A percentile compares a stretch with the other conserved stretches of the same genome.
phyloP scores from a whole-genome alignment of 2,888 invertebrate genomes.

The Eurytoma californica region DNA sequence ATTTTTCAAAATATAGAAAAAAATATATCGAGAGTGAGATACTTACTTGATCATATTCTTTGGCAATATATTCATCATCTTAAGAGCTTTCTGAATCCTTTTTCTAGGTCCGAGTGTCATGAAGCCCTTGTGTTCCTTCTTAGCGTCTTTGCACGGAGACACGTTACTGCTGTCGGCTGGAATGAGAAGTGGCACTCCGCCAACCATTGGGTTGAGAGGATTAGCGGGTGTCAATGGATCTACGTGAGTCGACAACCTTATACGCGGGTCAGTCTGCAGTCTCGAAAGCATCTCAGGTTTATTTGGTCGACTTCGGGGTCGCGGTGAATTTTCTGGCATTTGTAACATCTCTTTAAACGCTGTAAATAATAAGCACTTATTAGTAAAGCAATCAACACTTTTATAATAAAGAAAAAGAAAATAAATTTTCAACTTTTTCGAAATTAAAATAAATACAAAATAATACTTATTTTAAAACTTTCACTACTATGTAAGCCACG shows the following conservation, averaged over 20 bases:
- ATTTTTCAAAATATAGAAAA: neutral
- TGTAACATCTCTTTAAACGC: conserved; percentile 84
- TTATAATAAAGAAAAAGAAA: neutral
- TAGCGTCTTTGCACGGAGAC: conserved; percentile 75
- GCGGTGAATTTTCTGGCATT: conserved; percentile 88
- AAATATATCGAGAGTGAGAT: neutral
- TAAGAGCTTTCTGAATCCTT: conserved; percentile 88
- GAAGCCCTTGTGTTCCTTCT: conserved; percentile 84
- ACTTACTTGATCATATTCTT: conserved; percentile 84
- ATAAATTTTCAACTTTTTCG: conserved; percentile 5
- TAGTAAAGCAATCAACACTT: neutral
- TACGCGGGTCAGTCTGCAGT: conserved; percentile 80
- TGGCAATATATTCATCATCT: conserved; percentile 92
- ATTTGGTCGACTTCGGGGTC: conserved; percentile 79
- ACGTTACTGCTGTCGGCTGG: conserved; percentile 68
- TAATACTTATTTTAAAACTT: neutral
- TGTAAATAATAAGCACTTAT: conserved; percentile 61
- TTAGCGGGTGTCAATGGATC: conserved; percentile 67
- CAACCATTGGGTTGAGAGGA: conserved; percentile 67
- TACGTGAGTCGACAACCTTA: conserved; percentile 82
- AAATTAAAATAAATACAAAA: neutral
- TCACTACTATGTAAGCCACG: too few relatives aligned
- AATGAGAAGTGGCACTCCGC: conserved; percentile 70
- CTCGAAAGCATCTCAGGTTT: conserved; percentile 75
- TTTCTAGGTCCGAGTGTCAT: conserved; percentile 93